Percentiles rank a stretch among this genome's conserved stretches.
Conservation (phyloP, 2,113 vertebrate genomes). For the Aythya baeri region DNA sequence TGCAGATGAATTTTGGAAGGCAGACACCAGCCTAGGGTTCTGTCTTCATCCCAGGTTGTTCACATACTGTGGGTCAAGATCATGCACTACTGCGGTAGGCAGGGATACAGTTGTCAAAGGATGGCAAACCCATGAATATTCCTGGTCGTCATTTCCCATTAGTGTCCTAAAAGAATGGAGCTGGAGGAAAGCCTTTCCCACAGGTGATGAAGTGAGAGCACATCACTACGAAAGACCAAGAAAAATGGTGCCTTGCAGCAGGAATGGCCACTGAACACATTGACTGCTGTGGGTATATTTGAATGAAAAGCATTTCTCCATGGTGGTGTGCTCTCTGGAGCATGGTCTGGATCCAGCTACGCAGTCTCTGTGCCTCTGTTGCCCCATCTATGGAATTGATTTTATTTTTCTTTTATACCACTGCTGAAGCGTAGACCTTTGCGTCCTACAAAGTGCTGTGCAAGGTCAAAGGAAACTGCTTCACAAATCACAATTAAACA, state of each 20-base stretch:
- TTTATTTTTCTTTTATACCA: fast-evolving
- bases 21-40: background rate
- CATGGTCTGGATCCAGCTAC: background rate
- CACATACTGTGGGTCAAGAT: background rate
- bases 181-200: background rate
- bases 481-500: background rate
- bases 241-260: background rate
- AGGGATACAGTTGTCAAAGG: background rate
- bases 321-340: background rate
- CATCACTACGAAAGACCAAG: fast-evolving
- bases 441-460: background rate
- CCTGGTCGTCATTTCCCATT: background rate
- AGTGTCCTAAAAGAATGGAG: background rate
- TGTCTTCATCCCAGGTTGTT: background rate
- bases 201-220: background rate
- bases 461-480: background rate
- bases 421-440: background rate
- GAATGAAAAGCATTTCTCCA: background rate
- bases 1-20: background rate
- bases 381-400: background rate
- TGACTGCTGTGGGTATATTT: background rate
- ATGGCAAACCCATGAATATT: background rate
- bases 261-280: fast-evolving
- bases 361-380: background rate
- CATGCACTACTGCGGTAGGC: background rate